Base-by-base conservation (phyloP, 1,140 invertebrate genomes). In the Gerris buenoi region DNA sequence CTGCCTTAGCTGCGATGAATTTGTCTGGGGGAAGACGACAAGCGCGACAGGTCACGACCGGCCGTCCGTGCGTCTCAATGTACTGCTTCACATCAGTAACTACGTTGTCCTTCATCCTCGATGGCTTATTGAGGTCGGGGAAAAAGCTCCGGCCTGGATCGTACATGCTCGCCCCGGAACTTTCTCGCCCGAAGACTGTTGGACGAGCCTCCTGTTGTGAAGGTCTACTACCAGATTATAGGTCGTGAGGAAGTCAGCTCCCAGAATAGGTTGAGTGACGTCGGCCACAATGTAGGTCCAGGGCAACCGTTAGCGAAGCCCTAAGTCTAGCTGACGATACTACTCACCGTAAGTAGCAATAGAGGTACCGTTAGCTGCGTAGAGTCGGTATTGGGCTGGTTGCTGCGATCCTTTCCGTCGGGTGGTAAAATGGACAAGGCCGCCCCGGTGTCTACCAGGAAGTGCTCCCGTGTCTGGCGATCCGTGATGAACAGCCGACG, bases 1-100 rank as follows among this genome's bases (percentile, higher is more conserved):
- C 73, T 26, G 65, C 65, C 57, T 72, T 72, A 0, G 73, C 74
- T 1, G 66, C 66, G 25, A 64, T 63, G 0, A 73, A 63, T 63
- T 74, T 72, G 22, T 74, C 74, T 22, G 76, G 73, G 26, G 74
- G 68, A 2, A 80, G 67, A 1, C 77, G 71, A 26, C 78, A 69
- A n/a, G 77, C 70, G 64, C 71, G 72, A 25, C 70, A 66, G 60
- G 70, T 69, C 0, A 79, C 75, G n/a, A n/a, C n/a, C 23, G 79
- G 79, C 25, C 71, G 74, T 13, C 76, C 77, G 2, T 63, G 25
- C 3, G 25, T 63, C 61, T 63, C 25, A 5, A 63, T 63, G 10
- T 26, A 63, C 25, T 63, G 61, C n/a, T n/a, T 23, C 10, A 63
- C 25, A 26, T 46, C 33, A 10, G 33, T 46, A 10, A 18, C 18